Conservation (phyloP, 2,113 vertebrate species). For the Centropristis striata region DNA sequence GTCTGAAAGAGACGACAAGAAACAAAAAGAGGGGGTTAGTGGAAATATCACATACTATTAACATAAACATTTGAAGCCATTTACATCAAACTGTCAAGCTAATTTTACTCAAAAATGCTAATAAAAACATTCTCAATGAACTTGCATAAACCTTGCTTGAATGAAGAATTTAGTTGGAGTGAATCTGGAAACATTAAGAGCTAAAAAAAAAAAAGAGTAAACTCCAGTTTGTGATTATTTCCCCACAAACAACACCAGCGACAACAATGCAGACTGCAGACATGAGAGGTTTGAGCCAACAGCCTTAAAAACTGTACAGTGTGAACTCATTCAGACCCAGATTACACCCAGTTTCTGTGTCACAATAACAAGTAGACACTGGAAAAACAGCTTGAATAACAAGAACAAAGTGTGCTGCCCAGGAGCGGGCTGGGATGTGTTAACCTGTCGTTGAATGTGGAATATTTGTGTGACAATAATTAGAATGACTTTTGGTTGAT, state of each 20-base stretch:
- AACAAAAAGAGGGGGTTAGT: slow-evolving; percentile 14
- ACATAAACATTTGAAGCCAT: background rate
- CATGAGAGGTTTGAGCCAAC: slow-evolving; percentile 29
- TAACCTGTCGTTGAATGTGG: no score
- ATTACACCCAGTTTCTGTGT: slow-evolving; percentile 28
- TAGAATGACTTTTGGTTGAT: no score
- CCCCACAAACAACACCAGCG: slow-evolving; percentile 10
- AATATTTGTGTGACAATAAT: no score
- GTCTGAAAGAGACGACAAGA: slow-evolving; percentile 72
- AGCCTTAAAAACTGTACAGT: slow-evolving; percentile 39
- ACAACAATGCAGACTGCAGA: slow-evolving; percentile 33
- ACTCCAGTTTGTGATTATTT: slow-evolving; percentile 8
- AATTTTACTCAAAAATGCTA: background rate
- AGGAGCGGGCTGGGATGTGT: no score
- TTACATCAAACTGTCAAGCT: background rate
- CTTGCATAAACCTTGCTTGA: no score
- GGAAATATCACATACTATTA: background rate
- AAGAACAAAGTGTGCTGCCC: slow-evolving; percentile 40
- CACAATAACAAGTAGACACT: slow-evolving; percentile 31
- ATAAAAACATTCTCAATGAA: no score
- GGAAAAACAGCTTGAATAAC: slow-evolving; percentile 42
- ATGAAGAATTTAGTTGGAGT: no score
- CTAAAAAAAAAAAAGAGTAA: background rate
- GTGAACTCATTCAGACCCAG: slow-evolving; percentile 53
- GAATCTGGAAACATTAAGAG: background rate